These are phyloP conservation scores for Drosophila nikananu DNA, from an alignment of 1,140 invertebrate species.

Conservation along the genomic window DNA sequence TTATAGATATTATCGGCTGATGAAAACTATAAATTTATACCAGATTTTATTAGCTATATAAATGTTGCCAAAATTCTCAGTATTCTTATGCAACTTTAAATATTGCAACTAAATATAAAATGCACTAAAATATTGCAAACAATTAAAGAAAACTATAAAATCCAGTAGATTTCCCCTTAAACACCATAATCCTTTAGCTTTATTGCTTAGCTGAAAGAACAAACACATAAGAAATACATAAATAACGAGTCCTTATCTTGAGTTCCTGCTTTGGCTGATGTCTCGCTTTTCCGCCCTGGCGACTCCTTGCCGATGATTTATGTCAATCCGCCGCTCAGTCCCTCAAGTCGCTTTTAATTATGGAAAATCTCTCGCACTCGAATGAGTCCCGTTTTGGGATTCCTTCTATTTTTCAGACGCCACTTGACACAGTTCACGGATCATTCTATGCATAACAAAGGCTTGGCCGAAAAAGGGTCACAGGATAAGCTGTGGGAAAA, in stretches of 20 bases:
- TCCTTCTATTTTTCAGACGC: background rate
- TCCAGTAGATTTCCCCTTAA: background rate
- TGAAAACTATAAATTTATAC: too few relatives aligned
- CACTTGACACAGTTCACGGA: slow-evolving; percentile 73
- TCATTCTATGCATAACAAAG: slow-evolving; percentile 72
- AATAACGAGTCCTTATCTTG: slow-evolving; percentile 50
- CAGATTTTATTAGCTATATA: too few relatives aligned
- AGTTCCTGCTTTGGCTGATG: slow-evolving; percentile 2
- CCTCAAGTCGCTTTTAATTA: slow-evolving; percentile 68
- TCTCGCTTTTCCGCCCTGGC: slow-evolving; percentile 12
- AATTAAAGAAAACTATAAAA: too few relatives aligned
- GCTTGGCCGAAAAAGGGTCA: slow-evolving; percentile 14
- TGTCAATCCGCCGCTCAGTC: slow-evolving; percentile 55
- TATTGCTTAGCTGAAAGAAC: background rate
- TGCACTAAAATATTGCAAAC: background rate
- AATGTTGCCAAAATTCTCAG: background rate
- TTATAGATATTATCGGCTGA: too few relatives aligned
- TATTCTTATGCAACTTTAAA: background rate
- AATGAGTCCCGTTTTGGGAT: slow-evolving; percentile 16
- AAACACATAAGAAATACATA: slow-evolving; percentile 23
- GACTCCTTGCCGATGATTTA: slow-evolving; percentile 49
- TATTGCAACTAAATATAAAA: background rate
- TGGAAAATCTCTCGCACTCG: slow-evolving; percentile 46
- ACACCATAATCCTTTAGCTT: background rate
- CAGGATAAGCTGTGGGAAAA: background rate